A percentile compares a stretch with the other conserved stretches of the same genome.
These are phyloP conservation scores for Clanis bilineata DNA, from an alignment of 2,888 invertebrate genomes.

Conservation along the genomic window DNA sequence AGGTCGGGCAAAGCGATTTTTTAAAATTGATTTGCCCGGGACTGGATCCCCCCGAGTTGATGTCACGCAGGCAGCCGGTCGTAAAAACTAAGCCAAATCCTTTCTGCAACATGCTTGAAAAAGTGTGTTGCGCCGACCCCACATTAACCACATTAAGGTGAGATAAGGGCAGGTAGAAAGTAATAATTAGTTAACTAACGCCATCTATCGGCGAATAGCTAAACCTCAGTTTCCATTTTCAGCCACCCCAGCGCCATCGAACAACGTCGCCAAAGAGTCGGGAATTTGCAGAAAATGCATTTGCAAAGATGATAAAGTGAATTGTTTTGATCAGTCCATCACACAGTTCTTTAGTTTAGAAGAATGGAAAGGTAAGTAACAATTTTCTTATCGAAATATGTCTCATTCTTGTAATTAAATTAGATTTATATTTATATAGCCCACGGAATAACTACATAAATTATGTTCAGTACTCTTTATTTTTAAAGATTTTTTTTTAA, in stretches of 20 bases:
- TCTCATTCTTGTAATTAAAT: background rate
- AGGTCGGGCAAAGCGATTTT: too few species aligned
- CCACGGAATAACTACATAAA: too few species aligned
- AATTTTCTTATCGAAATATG: background rate
- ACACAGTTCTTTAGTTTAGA: constrained; percentile 73
- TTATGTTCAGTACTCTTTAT: too few species aligned
- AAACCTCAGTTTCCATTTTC: constrained; percentile 36
- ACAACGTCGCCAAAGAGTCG: constrained; percentile 41
- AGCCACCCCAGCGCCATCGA: constrained; percentile 25
- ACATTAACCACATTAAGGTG: too few species aligned
- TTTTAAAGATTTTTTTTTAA: too few species aligned
- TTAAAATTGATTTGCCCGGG: too few species aligned
- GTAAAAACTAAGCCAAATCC: too few species aligned
- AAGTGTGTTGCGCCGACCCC: too few species aligned
- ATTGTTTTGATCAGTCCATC: constrained; percentile 79
- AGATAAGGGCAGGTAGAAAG: too few species aligned
- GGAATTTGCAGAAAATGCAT: constrained; percentile 80
- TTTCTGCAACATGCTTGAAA: too few species aligned
- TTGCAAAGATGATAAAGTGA: constrained; percentile 74
- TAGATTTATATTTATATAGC: background rate
- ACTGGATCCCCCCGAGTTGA: too few species aligned
- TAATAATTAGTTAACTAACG: background rate
- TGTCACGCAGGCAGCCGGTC: too few species aligned
- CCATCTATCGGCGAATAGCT: constrained; percentile 32
- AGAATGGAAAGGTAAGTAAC: constrained; percentile 78